Base-by-base conservation (phyloP, 2,888 invertebrate genomes). In the Cosmia trapezina region DNA sequence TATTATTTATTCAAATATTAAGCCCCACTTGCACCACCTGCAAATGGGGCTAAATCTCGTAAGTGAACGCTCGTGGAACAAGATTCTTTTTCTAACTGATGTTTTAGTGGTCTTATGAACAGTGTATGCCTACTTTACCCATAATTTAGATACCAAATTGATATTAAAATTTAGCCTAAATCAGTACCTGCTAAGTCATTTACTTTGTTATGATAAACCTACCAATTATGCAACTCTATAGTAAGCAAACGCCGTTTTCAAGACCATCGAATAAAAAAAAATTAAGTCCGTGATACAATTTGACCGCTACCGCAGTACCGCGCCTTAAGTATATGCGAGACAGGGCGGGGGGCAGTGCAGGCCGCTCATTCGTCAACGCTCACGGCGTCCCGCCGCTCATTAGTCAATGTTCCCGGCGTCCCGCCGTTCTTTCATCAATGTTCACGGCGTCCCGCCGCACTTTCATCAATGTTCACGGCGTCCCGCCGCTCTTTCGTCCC, bases 151-250 rank as follows among this genome's bases (percentile, higher is more conserved):
- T 68, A 28, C 37, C 56, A 70, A 14, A 28, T 33, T 71, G 57
- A 71, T 71, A 71, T 71, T 71, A 71, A 4, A 71, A 17, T 51
- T 49, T 57, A n/a, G 6, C 2, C 6, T 33, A 22, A 68, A 57
- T 28, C 22, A 37, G 7, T 43, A 70, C 17, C 2, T n/a, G 17
- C 14, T n/a, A 19, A 37, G 9, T 22, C 54, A 2, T 45, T n/a
- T 47, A 7, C 12, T 22, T 54, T 37, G 5, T 45, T 14, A 9
- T 14, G 8, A 28, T 43, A 53, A 47, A 33, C n/a, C 28, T 19
- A 19, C 28, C 14, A 54, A 28, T 2, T 14, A 6, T 28, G 14
- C 6, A 54, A 28, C 28, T 54, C 3, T 54, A 28, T 54, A 14
- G 14, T 14, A 54, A 54, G 28, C n/a, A 19, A 45, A 5, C 19